Evolutionary conservation across 2,888 invertebrate species (phyloP).

Genomic region (Cepaea hortensis): DNA sequence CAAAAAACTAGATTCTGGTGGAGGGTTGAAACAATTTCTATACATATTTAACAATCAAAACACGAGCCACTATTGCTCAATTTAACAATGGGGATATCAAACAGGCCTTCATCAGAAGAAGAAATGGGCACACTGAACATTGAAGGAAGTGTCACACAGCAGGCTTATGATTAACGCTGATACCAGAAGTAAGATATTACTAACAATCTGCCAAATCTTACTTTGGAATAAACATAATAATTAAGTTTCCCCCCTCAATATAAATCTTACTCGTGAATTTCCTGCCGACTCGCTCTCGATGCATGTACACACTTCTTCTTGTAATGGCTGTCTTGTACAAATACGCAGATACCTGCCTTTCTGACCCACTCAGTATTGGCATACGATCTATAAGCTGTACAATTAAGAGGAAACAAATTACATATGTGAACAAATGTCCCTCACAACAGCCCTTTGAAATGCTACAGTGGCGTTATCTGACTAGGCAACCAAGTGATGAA

Average conservation of each 20-base stretch:
- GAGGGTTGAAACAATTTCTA: not conserved
- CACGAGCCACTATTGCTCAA: too few species aligned
- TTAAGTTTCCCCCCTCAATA: not conserved
- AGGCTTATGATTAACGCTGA: too few species aligned
- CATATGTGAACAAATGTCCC: not conserved
- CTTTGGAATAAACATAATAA: too few species aligned
- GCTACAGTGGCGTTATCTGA: not conserved
- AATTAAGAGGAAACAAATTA: slow-evolving; percentile 10
- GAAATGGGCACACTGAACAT: too few species aligned
- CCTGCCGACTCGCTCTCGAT: slow-evolving; percentile 38
- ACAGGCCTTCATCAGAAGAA: too few species aligned
- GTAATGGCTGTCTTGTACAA: slow-evolving; percentile 43
- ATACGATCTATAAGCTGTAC: slow-evolving; percentile 43
- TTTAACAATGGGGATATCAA: too few species aligned
- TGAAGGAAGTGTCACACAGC: too few species aligned
- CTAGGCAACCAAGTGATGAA: too few species aligned
- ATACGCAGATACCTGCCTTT: slow-evolving; percentile 32
- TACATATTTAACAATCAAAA: too few species aligned
- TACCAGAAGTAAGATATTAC: too few species aligned
- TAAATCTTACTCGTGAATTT: slow-evolving; percentile 19
- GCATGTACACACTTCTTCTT: slow-evolving; percentile 40
- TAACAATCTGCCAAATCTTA: too few species aligned
- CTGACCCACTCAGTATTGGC: slow-evolving; percentile 25
- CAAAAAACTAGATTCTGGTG: slow-evolving; percentile 1
- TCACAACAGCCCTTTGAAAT: slow-evolving; percentile 21